Evolutionary conservation across 2,113 vertebrate species (phyloP).

Genomic region (Rhynchopsitta pachyrhyncha): DNA sequence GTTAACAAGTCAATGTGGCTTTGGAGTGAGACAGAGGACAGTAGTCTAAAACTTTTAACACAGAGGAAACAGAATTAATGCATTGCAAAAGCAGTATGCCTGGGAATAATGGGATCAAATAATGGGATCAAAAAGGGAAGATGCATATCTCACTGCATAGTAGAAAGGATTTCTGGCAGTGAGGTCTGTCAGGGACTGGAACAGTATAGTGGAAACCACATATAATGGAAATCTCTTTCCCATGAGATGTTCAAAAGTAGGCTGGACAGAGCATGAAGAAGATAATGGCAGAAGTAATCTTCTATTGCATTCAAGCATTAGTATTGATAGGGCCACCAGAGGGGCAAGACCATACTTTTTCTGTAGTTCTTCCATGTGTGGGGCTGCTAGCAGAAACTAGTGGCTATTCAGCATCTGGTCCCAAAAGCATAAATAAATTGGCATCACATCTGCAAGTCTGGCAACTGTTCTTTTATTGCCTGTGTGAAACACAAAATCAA

Average conservation of each 20-base stretch:
- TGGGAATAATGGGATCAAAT: not conserved
- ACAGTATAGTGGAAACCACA: not conserved
- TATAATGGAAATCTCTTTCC: not conserved
- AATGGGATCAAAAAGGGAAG: not conserved
- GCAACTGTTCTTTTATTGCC: not conserved
- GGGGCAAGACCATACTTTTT: not conserved
- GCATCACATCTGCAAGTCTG: not conserved
- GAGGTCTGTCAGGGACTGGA: not conserved
- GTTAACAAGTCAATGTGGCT: not conserved
- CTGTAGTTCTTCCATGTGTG: not conserved
- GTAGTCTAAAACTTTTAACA: not conserved
- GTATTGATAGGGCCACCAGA: not conserved
- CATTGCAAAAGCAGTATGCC: not conserved
- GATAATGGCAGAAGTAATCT: not conserved
- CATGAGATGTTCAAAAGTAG: not conserved
- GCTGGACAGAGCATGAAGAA: not conserved
- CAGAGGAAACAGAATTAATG: not conserved
- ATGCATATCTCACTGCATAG: not conserved
- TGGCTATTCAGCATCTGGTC: not conserved
- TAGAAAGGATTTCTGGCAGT: not conserved
- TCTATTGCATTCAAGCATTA: not conserved
- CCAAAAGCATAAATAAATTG: not conserved
- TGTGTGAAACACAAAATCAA: not conserved
- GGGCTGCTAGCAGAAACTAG: not conserved
- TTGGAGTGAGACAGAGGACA: not conserved